Conservation (phyloP, 2,113 vertebrate species). For the Chloropsis hardwickii region DNA sequence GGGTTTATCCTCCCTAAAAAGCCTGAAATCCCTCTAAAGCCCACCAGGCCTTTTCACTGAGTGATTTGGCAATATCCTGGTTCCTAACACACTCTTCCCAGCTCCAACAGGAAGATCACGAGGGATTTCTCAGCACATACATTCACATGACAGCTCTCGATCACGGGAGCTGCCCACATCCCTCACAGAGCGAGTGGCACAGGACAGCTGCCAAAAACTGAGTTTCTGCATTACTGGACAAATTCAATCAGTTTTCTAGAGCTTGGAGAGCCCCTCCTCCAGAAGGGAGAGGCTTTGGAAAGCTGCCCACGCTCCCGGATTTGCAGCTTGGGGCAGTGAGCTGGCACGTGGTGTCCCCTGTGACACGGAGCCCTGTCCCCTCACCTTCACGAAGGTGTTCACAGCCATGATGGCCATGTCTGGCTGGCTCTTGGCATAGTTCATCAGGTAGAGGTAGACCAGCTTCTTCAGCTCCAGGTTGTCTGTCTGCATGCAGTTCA, state of each 20-base stretch:
- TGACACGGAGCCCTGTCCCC: rapidly evolving
- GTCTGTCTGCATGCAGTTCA: conserved; percentile 99
- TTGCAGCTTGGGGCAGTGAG: rapidly evolving
- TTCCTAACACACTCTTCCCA: background rate
- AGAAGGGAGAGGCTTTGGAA: background rate
- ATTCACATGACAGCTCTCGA: background rate
- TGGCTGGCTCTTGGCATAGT: conserved; percentile 98
- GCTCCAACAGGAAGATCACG: background rate
- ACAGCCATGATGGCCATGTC: conserved; percentile 99
- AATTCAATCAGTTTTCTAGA: background rate
- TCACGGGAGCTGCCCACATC: background rate
- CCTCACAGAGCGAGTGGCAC: background rate
- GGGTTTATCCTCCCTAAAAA: background rate
- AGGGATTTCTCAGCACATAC: background rate
- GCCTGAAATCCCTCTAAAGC: background rate
- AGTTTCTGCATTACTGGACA: background rate
- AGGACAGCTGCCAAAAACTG: background rate
- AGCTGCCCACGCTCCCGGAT: background rate
- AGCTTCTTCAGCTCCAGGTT: conserved; percentile 98
- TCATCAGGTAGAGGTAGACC: conserved; percentile 98
- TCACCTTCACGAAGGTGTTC: conserved; percentile 98
- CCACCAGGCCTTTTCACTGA: background rate
- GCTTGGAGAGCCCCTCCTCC: background rate
- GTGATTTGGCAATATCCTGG: background rate
- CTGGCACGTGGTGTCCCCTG: rapidly evolving